These are phyloP conservation scores for Drosophila stalkeri DNA, from an alignment of 2,888 invertebrate genomes.

Conservation along the genomic window DNA sequence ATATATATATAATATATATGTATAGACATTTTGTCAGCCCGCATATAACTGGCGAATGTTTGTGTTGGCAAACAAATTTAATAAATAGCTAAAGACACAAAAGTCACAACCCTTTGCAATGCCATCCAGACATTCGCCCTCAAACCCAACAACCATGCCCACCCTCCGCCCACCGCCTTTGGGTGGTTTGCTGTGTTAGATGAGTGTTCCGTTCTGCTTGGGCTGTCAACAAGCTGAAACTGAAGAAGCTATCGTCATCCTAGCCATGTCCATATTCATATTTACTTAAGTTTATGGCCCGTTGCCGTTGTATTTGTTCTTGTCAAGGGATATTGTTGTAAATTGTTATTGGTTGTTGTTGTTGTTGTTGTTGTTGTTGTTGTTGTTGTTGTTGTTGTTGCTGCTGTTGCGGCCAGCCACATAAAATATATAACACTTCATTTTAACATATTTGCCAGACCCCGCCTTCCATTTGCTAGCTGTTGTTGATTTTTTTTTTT, in stretches of 20 bases:
- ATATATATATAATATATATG: background rate
- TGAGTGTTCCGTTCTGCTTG: background rate
- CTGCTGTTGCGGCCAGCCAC: conserved; percentile 59
- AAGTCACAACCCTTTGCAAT: conserved; percentile 76
- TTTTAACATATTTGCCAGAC: conserved; percentile 65
- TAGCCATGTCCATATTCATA: conserved; percentile 67
- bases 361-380: conserved; percentile 29
- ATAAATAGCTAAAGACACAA: conserved; percentile 78
- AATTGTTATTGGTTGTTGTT: conserved; percentile 41
- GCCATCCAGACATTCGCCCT: conserved; percentile 9
- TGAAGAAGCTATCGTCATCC: conserved; percentile 48
- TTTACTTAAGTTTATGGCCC: conserved; percentile 73
- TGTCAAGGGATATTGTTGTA: conserved; percentile 61
- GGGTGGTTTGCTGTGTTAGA: background rate
- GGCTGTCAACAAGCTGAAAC: conserved; percentile 42
- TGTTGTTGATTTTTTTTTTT: conserved; percentile 14
- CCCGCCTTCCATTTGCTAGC: conserved; percentile 54
- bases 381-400: conserved; percentile 22
- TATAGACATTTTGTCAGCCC: conserved; percentile 10
- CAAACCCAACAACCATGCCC: background rate
- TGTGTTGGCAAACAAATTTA: conserved; percentile 77
- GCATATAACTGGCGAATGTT: conserved; percentile 33
- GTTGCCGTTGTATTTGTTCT: conserved; percentile 57
- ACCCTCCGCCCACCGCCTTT: too few species aligned
- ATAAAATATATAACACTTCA: conserved; percentile 78